Evolutionary conservation across 2,888 invertebrate species (phyloP).

Genomic region (Craniophora ligustri): DNA sequence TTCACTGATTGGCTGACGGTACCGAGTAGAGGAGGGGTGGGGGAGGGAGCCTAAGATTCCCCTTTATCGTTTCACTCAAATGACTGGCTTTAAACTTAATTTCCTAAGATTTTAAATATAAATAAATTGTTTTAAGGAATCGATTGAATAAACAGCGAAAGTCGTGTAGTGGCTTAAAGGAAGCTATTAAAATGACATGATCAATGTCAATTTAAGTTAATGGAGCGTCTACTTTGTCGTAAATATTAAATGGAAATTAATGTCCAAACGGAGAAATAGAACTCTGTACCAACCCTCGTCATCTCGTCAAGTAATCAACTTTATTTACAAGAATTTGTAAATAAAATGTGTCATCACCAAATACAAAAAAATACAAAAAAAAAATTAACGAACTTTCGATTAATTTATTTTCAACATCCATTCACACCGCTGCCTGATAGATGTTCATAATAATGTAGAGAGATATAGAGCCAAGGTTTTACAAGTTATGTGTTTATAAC

Average conservation of each 20-base stretch:
- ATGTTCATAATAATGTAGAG: no score
- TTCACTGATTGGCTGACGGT: slow-evolving; percentile 80
- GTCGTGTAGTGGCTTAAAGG: slow-evolving; percentile 12
- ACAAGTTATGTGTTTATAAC: no score
- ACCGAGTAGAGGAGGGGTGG: slow-evolving; percentile 60
- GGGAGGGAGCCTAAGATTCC: slow-evolving; percentile 69
- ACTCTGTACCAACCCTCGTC: no score
- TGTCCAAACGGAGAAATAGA: neutral
- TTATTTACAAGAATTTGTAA: no score
- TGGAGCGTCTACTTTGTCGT: slow-evolving; percentile 12
- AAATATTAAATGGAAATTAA: slow-evolving; percentile 20
- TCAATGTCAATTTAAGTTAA: slow-evolving; percentile 17
- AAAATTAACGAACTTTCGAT: no score
- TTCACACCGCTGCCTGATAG: no score
- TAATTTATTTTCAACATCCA: no score
- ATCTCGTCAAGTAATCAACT: no score
- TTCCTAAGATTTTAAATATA: slow-evolving; percentile 61
- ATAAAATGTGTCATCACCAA: no score
- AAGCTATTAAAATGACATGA: slow-evolving; percentile 4
- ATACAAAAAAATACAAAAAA: no score
- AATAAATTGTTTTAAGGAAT: slow-evolving; percentile 44
- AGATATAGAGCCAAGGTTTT: no score
- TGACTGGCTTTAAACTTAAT: slow-evolving; percentile 76
- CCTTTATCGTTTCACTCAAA: slow-evolving; percentile 77
- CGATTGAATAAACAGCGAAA: slow-evolving; percentile 11